These are phyloP conservation scores for Pampusana beccarii DNA, from an alignment of 2,113 vertebrate species.

Conservation along the genomic window DNA sequence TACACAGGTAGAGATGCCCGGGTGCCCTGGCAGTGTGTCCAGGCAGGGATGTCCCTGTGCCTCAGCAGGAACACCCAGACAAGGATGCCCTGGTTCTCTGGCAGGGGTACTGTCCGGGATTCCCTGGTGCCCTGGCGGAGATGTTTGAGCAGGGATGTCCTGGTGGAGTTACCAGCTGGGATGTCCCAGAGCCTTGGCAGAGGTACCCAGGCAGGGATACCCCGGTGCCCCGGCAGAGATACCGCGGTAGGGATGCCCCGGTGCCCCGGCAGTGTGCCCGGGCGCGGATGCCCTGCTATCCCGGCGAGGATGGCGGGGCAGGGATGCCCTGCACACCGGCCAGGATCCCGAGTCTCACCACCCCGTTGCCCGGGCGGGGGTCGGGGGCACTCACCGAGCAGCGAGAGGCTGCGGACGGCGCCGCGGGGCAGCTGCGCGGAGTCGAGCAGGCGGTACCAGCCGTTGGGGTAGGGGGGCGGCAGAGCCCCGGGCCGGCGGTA, in stretches of 20 bases:
- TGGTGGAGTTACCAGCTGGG: no score
- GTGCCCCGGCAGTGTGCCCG: neutral
- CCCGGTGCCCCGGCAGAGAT: no score
- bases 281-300: no score
- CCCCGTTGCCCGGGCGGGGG: no score
- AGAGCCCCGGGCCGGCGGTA: conserved; percentile 75
- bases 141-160: neutral
- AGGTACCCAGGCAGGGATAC: neutral
- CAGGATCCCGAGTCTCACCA: no score
- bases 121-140: no score
- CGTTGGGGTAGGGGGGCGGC: conserved; percentile 83
- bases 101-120: no score
- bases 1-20: no score
- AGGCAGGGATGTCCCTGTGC: neutral
- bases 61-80: neutral
- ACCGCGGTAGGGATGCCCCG: neutral
- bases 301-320: neutral
- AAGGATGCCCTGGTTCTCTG: no score
- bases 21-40: neutral
- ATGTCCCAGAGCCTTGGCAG: neutral
- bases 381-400: conserved; percentile 73
- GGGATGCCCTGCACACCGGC: neutral
- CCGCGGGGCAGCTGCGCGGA: conserved; percentile 74
- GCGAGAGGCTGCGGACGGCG: conserved; percentile 67
- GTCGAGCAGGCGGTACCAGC: conserved; percentile 83